Evolutionary conservation across 2,888 invertebrate genomes (phyloP).

Genomic region (Anoplius nigerrimus): DNA sequence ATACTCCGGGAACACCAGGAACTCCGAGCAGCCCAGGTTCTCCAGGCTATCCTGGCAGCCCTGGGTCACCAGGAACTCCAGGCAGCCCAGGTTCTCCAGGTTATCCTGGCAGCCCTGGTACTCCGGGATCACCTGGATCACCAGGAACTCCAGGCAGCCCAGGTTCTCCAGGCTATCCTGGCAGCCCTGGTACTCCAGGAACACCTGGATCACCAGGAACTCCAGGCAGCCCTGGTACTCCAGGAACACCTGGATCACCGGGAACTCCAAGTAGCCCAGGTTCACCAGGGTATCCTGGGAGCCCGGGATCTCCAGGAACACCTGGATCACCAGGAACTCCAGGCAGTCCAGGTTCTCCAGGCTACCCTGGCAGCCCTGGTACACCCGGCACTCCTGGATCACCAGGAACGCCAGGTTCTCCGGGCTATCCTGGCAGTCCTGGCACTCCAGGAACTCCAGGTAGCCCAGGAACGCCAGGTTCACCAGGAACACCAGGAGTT

Average conservation of each 20-base stretch:
- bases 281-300: slow-evolving; percentile 30
- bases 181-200: slow-evolving; percentile 37
- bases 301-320: slow-evolving; percentile 26
- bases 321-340: slow-evolving; percentile 26
- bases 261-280: slow-evolving; percentile 40
- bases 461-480: slow-evolving; percentile 23
- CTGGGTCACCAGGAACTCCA: slow-evolving; percentile 24
- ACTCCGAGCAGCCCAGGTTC: slow-evolving; percentile 77
- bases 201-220: slow-evolving; percentile 32
- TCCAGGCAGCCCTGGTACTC: slow-evolving; percentile 45
- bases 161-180: slow-evolving; percentile 38
- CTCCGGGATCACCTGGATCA: slow-evolving; percentile 42
- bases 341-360: slow-evolving; percentile 27
- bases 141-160: slow-evolving; percentile 48
- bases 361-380: slow-evolving; percentile 31
- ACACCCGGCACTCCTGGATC: slow-evolving; percentile 36
- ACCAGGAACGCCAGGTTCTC: slow-evolving; percentile 20
- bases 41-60: slow-evolving; percentile 44
- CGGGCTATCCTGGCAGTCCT: slow-evolving; percentile 74
- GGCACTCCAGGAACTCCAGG: slow-evolving; percentile 71
- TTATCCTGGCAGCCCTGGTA: slow-evolving; percentile 46
- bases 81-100: slow-evolving; percentile 47
- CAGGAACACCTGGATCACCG: slow-evolving; percentile 33
- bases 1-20: slow-evolving; percentile 18
- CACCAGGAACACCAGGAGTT: slow-evolving; percentile 34